These are phyloP conservation scores for Micropoecilia bifurca DNA, from an alignment of 2,797 vertebrate genomes.

Conservation along the genomic window DNA sequence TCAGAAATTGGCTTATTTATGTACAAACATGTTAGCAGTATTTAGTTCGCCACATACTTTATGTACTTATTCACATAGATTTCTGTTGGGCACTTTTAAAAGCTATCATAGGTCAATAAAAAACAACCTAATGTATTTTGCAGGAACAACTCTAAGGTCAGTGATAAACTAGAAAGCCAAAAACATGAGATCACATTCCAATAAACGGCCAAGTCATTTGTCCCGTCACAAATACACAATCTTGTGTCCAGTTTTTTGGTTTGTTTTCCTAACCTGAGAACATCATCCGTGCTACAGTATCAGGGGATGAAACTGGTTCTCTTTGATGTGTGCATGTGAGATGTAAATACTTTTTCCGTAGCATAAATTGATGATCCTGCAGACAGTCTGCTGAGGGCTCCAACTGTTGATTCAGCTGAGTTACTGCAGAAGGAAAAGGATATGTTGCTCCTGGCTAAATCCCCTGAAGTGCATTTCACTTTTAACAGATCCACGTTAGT, in stretches of 20 bases:
- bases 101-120: constrained; percentile 15
- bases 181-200: constrained; percentile 34
- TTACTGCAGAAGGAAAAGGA: constrained; percentile 19
- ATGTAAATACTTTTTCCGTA: constrained; percentile 12
- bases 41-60: neutral
- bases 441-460: constrained; percentile 31
- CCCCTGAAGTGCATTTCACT: constrained; percentile 36
- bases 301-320: neutral
- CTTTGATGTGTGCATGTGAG: constrained; percentile 16
- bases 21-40: neutral
- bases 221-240: constrained; percentile 36
- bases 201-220: constrained; percentile 23
- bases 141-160: constrained; percentile 13
- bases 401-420: constrained; percentile 58
- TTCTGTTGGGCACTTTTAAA: constrained; percentile 15
- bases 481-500: constrained; percentile 31
- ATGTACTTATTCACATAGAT: neutral
- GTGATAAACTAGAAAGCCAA: constrained; percentile 26
- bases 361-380: constrained; percentile 38
- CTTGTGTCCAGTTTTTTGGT: neutral
- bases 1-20: neutral
- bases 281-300: constrained; percentile 1
- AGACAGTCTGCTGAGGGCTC: constrained; percentile 14
- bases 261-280: constrained; percentile 3
- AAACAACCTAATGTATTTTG: constrained; percentile 24